These are phyloP conservation scores for Hypanus sabinus DNA, from an alignment of 2,113 vertebrate species.

Conservation along the genomic window DNA sequence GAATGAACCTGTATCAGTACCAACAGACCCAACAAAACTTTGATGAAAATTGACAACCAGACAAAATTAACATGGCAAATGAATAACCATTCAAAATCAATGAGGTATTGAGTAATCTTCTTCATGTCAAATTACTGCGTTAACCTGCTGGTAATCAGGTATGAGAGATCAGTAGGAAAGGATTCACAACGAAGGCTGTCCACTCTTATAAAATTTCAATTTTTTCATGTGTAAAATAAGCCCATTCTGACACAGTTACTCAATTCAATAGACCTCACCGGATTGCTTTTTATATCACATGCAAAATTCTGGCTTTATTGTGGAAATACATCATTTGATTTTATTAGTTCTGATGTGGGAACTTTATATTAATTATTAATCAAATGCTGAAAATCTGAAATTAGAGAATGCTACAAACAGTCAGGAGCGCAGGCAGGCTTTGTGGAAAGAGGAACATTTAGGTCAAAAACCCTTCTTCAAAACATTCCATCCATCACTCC, in stretches of 20 bases:
- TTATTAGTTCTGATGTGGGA: background rate
- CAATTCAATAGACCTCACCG: background rate
- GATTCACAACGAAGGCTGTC: background rate
- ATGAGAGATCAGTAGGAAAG: background rate
- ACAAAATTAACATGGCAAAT: background rate
- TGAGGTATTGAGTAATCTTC: background rate
- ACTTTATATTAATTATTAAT: background rate
- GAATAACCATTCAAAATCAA: conserved; percentile 22
- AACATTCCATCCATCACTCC: too few species aligned
- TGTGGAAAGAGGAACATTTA: too few species aligned
- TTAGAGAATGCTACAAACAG: too few species aligned
- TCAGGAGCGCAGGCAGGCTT: too few species aligned
- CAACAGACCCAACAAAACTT: background rate
- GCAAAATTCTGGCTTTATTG: background rate
- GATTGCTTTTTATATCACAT: background rate
- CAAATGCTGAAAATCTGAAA: background rate
- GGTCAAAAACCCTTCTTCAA: too few species aligned
- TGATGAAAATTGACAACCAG: background rate
- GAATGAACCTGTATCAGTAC: background rate
- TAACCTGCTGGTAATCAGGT: background rate
- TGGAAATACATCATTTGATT: background rate
- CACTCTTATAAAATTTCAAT: background rate
- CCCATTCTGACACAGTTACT: background rate
- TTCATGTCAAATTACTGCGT: background rate
- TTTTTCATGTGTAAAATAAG: background rate